phyloP scores from a whole-genome alignment of 2,113 vertebrate genomes.

The Otocyon megalotis region DNA sequence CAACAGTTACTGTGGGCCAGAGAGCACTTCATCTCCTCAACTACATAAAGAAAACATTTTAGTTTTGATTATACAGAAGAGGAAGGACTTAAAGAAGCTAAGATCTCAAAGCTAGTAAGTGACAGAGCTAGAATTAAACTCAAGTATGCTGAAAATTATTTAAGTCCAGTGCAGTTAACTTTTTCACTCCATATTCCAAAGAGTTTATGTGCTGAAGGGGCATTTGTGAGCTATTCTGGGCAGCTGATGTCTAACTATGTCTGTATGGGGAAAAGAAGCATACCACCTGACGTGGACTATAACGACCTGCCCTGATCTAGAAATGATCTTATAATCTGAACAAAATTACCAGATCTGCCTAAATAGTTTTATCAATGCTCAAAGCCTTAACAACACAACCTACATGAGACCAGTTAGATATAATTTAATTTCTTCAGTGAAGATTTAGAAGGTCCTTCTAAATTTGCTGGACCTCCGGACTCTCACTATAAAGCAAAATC shows the following conservation, averaged over 20 bases:
- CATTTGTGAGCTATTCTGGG: too few species aligned
- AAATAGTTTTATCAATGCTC: not conserved
- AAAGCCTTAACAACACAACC: not conserved
- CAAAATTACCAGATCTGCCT: not conserved
- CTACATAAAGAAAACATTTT: not conserved
- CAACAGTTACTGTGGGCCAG: not conserved
- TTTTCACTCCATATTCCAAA: not conserved
- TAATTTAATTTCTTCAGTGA: not conserved
- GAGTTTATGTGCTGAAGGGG: too few species aligned
- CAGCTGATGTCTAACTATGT: not conserved
- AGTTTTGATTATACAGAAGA: not conserved
- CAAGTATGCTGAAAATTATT: not conserved
- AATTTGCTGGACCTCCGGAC: not conserved
- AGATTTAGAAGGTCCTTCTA: not conserved
- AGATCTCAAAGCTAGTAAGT: not conserved
- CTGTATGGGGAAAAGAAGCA: not conserved
- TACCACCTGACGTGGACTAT: not conserved
- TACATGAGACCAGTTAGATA: not conserved
- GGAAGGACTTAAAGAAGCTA: not conserved
- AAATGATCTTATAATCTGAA: not conserved
- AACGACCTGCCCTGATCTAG: too few species aligned
- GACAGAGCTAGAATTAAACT: not conserved
- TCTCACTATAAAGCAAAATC: not conserved
- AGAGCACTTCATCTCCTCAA: not conserved
- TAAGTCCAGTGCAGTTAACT: not conserved